Percentiles rank a stretch among this genome's conserved stretches.
Evolutionary conservation across 1,140 invertebrate genomes (phyloP).

Genomic region (Apis mellifera): Amel_HAv3.1 CM009943.2:4287001-4287500

Average conservation of each 20-base stretch:
- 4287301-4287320: constrained; percentile 82
- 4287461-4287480: constrained; percentile 34
- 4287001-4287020: constrained; percentile 36
- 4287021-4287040: constrained; percentile 24
- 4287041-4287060: constrained; percentile 19
- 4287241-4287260: constrained; percentile 82
- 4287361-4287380: constrained; percentile 60
- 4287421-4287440: constrained; percentile 57
- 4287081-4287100: constrained; percentile 16
- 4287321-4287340: constrained; percentile 70
- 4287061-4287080: background rate
- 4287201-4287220: constrained; percentile 64
- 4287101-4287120: constrained; percentile 22
- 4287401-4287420: constrained; percentile 81
- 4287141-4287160: background rate
- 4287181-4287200: constrained; percentile 40
- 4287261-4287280: constrained; percentile 83
- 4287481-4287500: constrained; percentile 54
- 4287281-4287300: constrained; percentile 82
- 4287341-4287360: constrained; percentile 48
- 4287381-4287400: constrained; percentile 79
- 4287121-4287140: constrained; percentile 23
- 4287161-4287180: constrained; percentile 26
- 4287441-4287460: constrained; percentile 40
- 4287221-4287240: constrained; percentile 67